A percentile compares a stretch with the other conserved stretches of the same genome.
phyloP scores from a whole-genome alignment of 2,113 vertebrate genomes.

The Myxocyprinus asiaticus region DNA sequence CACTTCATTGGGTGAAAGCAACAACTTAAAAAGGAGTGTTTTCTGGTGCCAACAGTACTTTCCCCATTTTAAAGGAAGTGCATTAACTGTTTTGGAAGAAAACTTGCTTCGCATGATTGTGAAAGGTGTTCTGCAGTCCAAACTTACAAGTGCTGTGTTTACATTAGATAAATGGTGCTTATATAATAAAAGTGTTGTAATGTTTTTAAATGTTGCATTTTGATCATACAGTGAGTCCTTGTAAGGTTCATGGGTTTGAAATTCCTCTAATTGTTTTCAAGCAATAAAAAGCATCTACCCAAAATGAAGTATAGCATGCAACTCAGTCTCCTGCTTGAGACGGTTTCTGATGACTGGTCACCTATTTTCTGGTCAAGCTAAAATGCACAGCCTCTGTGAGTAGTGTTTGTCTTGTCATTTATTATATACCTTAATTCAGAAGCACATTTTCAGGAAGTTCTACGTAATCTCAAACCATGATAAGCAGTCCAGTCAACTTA shows the following conservation, averaged over 20 bases:
- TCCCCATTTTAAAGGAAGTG: constrained; percentile 61
- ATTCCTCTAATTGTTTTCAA: constrained; percentile 58
- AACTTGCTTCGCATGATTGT: constrained; percentile 59
- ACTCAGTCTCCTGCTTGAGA: constrained; percentile 67
- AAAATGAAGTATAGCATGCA: constrained; percentile 52
- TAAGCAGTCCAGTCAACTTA: neutral
- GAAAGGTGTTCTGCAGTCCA: constrained; percentile 74
- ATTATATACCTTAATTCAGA: neutral
- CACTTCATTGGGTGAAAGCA: constrained; percentile 64
- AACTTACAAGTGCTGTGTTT: constrained; percentile 48
- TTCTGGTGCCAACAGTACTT: constrained; percentile 61
- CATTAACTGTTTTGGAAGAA: constrained; percentile 57
- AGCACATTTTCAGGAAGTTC: neutral
- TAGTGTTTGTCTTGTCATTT: neutral
- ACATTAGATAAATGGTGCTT: constrained; percentile 50
- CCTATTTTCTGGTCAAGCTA: neutral
- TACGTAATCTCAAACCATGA: neutral
- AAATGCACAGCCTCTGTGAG: neutral
- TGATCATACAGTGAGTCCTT: constrained; percentile 42
- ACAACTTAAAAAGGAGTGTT: constrained; percentile 5
- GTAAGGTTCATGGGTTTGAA: constrained; percentile 45
- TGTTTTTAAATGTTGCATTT: neutral
- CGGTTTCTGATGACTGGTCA: neutral
- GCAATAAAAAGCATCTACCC: constrained; percentile 56
- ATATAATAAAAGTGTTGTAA: constrained; percentile 49